Evolutionary conservation across 2,797 vertebrate genomes (phyloP).

Genomic region (Enteromius viviparus): DNA sequence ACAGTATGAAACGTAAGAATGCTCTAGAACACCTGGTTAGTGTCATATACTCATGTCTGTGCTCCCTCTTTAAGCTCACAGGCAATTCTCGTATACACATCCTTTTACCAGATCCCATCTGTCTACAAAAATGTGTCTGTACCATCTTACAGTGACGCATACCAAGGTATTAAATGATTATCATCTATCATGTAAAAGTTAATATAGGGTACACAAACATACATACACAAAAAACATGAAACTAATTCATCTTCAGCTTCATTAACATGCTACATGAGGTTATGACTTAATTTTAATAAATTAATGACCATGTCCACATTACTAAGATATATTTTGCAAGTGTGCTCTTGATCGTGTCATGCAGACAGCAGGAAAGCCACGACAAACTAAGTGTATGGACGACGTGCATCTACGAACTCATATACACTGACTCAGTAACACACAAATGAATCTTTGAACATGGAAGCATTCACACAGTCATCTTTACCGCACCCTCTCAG

Average conservation of each 20-base stretch:
- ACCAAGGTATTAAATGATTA: not conserved
- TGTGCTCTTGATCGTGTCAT: not conserved
- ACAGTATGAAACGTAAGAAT: slow-evolving; percentile 13
- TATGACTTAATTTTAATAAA: not conserved
- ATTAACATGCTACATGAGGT: not conserved
- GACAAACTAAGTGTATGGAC: not conserved
- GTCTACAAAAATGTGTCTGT: not conserved
- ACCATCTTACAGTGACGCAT: not conserved
- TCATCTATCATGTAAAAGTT: not conserved
- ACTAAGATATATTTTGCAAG: not conserved
- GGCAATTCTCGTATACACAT: not conserved
- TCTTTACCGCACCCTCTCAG: slow-evolving; percentile 29
- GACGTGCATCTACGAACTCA: not conserved
- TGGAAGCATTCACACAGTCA: not conserved
- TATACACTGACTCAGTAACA: not conserved
- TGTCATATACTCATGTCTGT: slow-evolving; percentile 7
- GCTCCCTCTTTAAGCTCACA: not conserved
- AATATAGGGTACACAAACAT: not conserved
- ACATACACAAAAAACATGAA: not conserved
- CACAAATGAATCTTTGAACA: slow-evolving; percentile 12
- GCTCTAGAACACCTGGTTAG: slow-evolving; percentile 19
- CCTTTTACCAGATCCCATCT: not conserved
- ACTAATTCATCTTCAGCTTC: not conserved
- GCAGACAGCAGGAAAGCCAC: not conserved
- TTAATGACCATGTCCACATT: not conserved